A percentile compares a stretch with the other conserved stretches of the same genome.
These are phyloP conservation scores for Brachypodius melanocephalos DNA, from an alignment of 2,113 vertebrate species.

Conservation along the genomic window DNA sequence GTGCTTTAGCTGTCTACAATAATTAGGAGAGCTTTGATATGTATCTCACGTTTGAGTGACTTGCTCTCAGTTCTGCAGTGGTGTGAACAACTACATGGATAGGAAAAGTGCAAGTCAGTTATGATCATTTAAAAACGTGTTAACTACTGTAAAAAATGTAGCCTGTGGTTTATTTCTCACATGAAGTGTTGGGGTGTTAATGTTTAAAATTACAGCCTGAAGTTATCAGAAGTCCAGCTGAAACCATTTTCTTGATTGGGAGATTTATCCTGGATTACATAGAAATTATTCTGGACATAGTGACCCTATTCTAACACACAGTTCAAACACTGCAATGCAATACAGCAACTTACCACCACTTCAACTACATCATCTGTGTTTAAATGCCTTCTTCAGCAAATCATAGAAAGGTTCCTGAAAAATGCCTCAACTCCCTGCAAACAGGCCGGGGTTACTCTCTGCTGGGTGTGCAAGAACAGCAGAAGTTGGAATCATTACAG, in stretches of 20 bases:
- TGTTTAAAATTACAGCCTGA: neutral
- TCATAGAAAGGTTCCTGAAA: neutral
- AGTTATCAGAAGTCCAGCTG: neutral
- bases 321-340: neutral
- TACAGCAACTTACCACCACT: neutral
- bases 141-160: neutral
- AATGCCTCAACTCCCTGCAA: neutral
- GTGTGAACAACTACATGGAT: neutral
- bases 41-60: neutral
- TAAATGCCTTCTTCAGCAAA: neutral
- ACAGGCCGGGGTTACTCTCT: neutral
- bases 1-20: neutral
- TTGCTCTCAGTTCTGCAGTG: neutral
- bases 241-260: neutral
- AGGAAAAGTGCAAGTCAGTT: constrained; percentile 5
- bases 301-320: neutral
- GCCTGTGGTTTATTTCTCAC: neutral
- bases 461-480: neutral
- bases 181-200: neutral
- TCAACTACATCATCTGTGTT: neutral
- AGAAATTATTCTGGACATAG: neutral
- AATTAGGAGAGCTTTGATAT: constrained; percentile 14
- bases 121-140: neutral
- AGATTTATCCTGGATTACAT: neutral
- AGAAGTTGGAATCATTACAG: accelerated